Evolutionary conservation across 2,113 vertebrate species (phyloP), one percentile per base, ranked within the genome.

Genomic region (Hippocampus comes): DNA sequence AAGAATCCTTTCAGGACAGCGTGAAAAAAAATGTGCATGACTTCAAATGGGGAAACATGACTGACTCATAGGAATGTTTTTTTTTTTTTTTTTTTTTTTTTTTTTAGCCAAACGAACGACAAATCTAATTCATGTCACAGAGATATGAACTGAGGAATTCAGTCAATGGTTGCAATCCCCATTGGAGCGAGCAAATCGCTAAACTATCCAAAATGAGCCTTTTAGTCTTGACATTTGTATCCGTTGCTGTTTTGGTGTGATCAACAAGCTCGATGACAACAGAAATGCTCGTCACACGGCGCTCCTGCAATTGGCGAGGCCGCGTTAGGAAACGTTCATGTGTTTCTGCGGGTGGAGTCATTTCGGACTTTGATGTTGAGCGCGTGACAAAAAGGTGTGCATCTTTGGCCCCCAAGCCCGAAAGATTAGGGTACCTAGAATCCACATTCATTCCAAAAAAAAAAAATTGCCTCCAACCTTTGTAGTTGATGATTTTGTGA

Each of bases 311-410:
- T 42, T 64, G 21, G 41, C 38, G 27, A 15, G 56, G 56, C 56
- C 56, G 11, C 6, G 11, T 25, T 27, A 14, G 65, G 9, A 8
- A 65, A 63, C 21, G 20, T 68, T 23, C 6, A 21, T 51, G 46
- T 21, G 56, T 70, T 21, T 55, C 27, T 63, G 63, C 61, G 12
- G 48, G 57, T 46, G 63, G 73, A 65, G n/a, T 43, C 48, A 68
- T 66, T 64, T 5, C 61, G 18, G 21, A 57, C 18, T 65, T 25
- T 67, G 20, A 65, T 75, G 59, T 34, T 63, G 17, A 42, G n/a
- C 49, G 38, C 9, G 30, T 30, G 30, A 9, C 25, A 66, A 38
- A n/a, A 59, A 66, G 11, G 6, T 56, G 42, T 6, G 57, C 46
- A 55, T 30, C 53, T 41, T 5, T 23, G 38, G 8, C 46, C 67